Percentiles rank a stretch among this genome's conserved stretches.
Conservation (phyloP, 2,797 vertebrate genomes). For the Phalloptychus januarius region DNA sequence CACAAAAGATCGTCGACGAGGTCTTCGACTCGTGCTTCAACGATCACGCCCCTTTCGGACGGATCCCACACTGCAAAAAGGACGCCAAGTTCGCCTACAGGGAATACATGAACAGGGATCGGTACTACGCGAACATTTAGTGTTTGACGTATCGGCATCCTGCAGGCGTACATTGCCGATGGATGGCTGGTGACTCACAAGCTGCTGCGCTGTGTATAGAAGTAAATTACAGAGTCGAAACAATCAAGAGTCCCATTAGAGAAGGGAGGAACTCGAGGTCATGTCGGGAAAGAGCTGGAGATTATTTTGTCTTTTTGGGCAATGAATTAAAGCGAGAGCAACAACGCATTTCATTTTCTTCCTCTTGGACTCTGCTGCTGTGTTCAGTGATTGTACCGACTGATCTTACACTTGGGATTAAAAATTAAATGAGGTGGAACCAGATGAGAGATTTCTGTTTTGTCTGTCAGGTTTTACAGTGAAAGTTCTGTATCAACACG, state of each 20-base stretch:
- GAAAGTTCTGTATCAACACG: constrained; percentile 10
- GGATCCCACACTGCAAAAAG: constrained; percentile 88
- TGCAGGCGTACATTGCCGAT: constrained; percentile 12
- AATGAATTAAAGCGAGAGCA: constrained; percentile 6
- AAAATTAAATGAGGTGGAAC: background rate
- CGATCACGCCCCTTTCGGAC: constrained; percentile 93
- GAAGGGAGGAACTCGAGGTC: no score
- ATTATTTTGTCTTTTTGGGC: background rate
- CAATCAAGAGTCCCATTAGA: constrained; percentile 11
- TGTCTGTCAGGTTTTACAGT: constrained; percentile 18
- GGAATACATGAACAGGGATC: constrained; percentile 88
- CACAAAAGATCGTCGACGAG: constrained; percentile 90
- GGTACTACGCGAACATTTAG: constrained; percentile 90
- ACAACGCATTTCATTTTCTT: constrained; percentile 35
- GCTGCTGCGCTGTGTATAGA: background rate
- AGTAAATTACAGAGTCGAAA: background rate
- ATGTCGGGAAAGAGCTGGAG: background rate
- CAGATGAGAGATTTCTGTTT: constrained; percentile 13
- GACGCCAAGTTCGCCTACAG: constrained; percentile 88
- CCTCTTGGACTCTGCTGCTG: constrained; percentile 30
- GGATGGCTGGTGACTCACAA: background rate
- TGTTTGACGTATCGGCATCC: constrained; percentile 7
- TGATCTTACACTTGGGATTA: constrained; percentile 15
- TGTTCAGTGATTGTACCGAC: constrained; percentile 22
- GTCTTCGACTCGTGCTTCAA: constrained; percentile 95